Percentiles rank a stretch among this genome's conserved stretches.
Evolutionary conservation across 2,113 vertebrate genomes (phyloP).

Genomic region (Neogale vison): DNA sequence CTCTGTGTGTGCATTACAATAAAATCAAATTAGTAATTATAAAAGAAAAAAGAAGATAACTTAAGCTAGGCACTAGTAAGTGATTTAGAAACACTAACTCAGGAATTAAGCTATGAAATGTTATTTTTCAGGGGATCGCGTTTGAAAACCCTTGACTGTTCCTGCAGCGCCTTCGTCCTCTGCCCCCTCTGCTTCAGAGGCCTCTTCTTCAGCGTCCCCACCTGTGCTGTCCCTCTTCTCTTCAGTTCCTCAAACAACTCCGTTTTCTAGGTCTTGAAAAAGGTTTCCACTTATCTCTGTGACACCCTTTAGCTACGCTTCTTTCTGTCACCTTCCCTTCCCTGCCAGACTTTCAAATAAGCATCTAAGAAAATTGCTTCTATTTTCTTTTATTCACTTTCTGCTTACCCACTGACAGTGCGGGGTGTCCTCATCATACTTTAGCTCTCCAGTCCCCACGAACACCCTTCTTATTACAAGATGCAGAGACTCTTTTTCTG

Average conservation of each 20-base stretch:
- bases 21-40: not conserved
- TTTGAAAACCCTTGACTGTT: not conserved
- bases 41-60: not conserved
- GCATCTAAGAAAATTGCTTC: conserved; percentile 42
- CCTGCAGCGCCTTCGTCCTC: not conserved
- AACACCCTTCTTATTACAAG: not conserved
- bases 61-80: not conserved
- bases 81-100: not conserved
- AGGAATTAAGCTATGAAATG: not conserved
- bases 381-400: conserved; percentile 47
- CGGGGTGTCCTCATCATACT: not conserved
- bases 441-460: not conserved
- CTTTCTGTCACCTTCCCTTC: conserved; percentile 14
- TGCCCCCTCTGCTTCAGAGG: not conserved
- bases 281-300: not conserved
- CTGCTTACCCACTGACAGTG: conserved; percentile 35
- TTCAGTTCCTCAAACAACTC: not conserved
- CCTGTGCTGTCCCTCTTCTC: not conserved
- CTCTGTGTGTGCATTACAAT: not conserved
- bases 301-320: not conserved
- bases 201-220: not conserved
- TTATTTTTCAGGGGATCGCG: not conserved
- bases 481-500: not conserved
- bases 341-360: not conserved
- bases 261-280: not conserved